Evolutionary conservation across 2,797 vertebrate genomes (phyloP).

Genomic region (Syngnathus acus): DNA sequence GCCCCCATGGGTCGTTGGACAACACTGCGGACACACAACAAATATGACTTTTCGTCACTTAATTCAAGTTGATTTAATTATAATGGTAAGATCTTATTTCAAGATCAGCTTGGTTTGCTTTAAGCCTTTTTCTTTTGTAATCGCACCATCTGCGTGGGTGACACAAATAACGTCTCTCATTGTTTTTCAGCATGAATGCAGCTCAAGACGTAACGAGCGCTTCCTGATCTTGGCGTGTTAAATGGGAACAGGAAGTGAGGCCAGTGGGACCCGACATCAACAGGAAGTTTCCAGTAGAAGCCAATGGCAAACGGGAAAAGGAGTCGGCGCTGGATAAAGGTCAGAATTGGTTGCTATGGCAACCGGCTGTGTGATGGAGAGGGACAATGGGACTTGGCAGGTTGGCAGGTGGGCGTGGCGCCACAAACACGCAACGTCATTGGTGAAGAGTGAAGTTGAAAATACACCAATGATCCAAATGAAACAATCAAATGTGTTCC

Average conservation of each 20-base stretch:
- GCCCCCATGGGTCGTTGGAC: slow-evolving; percentile 70
- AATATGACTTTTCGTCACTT: not conserved
- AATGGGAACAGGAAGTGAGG: slow-evolving; percentile 63
- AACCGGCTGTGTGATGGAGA: slow-evolving; percentile 57
- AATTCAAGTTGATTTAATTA: not conserved
- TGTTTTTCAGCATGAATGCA: slow-evolving; percentile 47
- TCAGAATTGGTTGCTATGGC: slow-evolving; percentile 53
- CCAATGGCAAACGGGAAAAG: slow-evolving; percentile 71
- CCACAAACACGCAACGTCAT: slow-evolving; percentile 25
- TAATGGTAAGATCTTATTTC: too few species aligned
- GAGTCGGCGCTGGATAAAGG: slow-evolving; percentile 60
- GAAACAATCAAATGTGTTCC: not conserved
- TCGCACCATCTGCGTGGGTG: not conserved
- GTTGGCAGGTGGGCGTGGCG: slow-evolving; percentile 53
- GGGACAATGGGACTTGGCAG: slow-evolving; percentile 68
- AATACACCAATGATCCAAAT: not conserved
- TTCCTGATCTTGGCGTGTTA: slow-evolving; percentile 31
- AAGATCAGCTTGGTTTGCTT: too few species aligned
- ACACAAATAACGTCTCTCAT: slow-evolving; percentile 28
- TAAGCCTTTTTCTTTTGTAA: not conserved
- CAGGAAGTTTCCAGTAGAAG: slow-evolving; percentile 73
- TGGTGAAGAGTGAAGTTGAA: slow-evolving; percentile 9
- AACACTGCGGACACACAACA: slow-evolving; percentile 33
- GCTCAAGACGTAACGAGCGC: slow-evolving; percentile 41
- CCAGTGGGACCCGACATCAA: slow-evolving; percentile 62